Conservation (phyloP, 1,140 invertebrate species). For the Frieseomelitta varia region DNA sequence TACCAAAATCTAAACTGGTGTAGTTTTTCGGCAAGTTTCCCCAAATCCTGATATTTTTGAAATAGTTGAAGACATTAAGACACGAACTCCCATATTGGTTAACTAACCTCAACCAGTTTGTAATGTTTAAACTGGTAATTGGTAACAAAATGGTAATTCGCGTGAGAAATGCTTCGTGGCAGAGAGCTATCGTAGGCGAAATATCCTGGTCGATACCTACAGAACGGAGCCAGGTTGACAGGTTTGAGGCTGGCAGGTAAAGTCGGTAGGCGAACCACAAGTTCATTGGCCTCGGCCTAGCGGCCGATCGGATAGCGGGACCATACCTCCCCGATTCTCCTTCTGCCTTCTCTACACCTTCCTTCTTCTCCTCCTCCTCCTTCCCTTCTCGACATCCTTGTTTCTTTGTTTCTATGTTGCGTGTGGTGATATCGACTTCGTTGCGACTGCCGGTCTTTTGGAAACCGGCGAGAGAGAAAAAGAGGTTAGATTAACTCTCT, state of each 20-base stretch:
- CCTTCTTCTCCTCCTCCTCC: background rate
- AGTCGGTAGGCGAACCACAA: conserved; percentile 78
- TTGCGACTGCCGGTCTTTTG: background rate
- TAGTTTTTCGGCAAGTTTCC: no score
- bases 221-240: conserved; percentile 39
- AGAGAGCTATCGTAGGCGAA: conserved; percentile 32
- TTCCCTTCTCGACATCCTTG: conserved; percentile 11
- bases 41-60: no score
- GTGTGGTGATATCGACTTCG: conserved; percentile 5
- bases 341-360: conserved; percentile 29
- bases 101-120: no score
- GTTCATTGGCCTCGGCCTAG: conserved; percentile 80
- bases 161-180: conserved; percentile 16
- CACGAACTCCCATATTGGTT: no score
- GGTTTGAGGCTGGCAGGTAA: conserved; percentile 74
- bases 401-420: conserved; percentile 25
- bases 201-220: conserved; percentile 30
- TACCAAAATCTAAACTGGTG: no score
- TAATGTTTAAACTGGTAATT: background rate
- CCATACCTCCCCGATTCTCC: conserved; percentile 70
- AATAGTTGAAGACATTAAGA: no score
- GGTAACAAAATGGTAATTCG: no score
- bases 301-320: conserved; percentile 80
- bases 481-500: background rate
- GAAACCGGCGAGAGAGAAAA: background rate